Conservation (phyloP, 2,797 vertebrate species). For the Phyllotis vaccarum region DNA sequence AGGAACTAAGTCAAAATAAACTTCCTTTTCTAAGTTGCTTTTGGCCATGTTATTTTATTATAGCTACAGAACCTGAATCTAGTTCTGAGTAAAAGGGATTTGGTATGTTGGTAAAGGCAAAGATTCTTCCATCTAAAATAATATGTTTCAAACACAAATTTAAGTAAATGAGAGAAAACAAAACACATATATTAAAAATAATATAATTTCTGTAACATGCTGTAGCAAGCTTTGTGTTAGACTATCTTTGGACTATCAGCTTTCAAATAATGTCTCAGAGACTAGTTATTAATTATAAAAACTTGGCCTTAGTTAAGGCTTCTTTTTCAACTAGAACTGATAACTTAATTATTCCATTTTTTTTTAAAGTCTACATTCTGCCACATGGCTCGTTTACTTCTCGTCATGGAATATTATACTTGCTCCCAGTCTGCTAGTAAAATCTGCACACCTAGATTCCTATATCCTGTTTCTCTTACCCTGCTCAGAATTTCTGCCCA, state of each 20-base stretch:
- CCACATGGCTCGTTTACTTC: background rate
- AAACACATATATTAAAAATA: background rate
- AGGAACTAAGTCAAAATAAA: background rate
- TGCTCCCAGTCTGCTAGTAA: background rate
- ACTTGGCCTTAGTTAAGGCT: background rate
- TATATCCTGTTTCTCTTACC: background rate
- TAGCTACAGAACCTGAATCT: background rate
- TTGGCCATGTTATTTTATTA: background rate
- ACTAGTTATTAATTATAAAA: background rate
- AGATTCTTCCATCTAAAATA: background rate
- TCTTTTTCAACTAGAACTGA: background rate
- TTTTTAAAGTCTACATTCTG: background rate
- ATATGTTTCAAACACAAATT: background rate
- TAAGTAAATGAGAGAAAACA: background rate
- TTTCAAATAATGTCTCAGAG: background rate
- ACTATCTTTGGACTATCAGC: background rate
- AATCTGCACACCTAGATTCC: background rate
- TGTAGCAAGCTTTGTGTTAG: background rate
- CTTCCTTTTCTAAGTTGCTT: background rate
- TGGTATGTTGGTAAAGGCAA: background rate
- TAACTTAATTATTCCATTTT: background rate
- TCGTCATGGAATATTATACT: background rate
- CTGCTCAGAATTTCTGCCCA: background rate
- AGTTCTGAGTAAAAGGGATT: background rate
- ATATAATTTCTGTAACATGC: background rate